A percentile compares a stretch with the other conserved stretches of the same genome.
phyloP scores from a whole-genome alignment of 2,888 invertebrate genomes.

The Bellardia bayeri region DNA sequence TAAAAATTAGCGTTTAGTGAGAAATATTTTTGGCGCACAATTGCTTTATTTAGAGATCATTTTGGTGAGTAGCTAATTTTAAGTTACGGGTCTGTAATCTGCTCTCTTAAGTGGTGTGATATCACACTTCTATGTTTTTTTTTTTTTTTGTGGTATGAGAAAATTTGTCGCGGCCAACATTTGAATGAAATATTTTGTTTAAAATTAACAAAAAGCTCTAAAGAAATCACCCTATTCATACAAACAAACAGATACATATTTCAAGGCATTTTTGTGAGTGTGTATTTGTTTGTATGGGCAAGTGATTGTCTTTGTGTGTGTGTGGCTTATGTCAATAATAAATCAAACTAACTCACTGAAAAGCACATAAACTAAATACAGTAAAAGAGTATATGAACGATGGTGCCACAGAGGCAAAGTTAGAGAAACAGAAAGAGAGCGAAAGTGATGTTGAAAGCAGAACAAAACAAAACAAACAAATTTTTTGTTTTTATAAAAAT shows the following conservation, averaged over 20 bases:
- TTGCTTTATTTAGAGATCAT: too few relatives aligned
- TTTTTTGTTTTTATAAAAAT: constrained; percentile 15
- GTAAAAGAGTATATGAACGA: constrained; percentile 11
- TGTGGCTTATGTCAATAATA: constrained; percentile 73
- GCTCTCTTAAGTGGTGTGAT: too few relatives aligned
- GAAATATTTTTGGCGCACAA: too few relatives aligned
- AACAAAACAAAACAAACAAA: constrained; percentile 32
- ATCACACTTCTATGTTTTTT: too few relatives aligned
- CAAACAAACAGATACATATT: constrained; percentile 10
- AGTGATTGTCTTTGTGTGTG: constrained; percentile 33
- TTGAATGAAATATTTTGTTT: too few relatives aligned
- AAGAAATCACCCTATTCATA: too few relatives aligned
- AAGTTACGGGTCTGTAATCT: too few relatives aligned
- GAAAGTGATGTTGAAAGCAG: constrained; percentile 53
- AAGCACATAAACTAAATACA: constrained; percentile 55
- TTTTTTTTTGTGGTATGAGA: too few relatives aligned
- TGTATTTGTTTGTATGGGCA: constrained; percentile 42
- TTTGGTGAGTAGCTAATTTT: too few relatives aligned
- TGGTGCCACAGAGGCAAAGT: not conserved
- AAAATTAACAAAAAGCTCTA: too few relatives aligned
- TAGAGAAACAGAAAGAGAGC: constrained; percentile 18
- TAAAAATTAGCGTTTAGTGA: too few relatives aligned
- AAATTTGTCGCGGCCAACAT: too few relatives aligned
- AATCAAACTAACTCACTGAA: constrained; percentile 73
- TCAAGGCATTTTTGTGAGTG: constrained; percentile 28